Conservation (phyloP, 2,113 vertebrate species). For the Ascaphus truei region DNA sequence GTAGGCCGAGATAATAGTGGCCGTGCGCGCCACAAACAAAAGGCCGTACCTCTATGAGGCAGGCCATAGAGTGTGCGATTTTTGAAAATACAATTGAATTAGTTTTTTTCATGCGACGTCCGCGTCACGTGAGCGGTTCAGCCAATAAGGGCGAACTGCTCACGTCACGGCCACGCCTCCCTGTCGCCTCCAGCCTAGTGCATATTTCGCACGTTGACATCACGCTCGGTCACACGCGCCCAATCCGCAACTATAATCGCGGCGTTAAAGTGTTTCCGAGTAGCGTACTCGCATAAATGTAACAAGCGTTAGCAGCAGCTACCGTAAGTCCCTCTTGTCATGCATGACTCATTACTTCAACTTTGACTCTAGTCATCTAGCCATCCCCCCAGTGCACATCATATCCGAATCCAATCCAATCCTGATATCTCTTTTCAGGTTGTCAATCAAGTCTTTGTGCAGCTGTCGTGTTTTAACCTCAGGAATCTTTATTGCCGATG, state of each 20-base stretch:
- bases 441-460: background rate
- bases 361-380: background rate
- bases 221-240: too few relatives aligned
- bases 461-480: background rate
- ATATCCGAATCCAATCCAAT: background rate
- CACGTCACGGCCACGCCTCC: too few relatives aligned
- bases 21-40: too few relatives aligned
- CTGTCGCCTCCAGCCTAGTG: too few relatives aligned
- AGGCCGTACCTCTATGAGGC: too few relatives aligned
- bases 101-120: background rate
- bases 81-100: too few relatives aligned
- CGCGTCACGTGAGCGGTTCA: too few relatives aligned
- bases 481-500: background rate
- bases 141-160: too few relatives aligned
- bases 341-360: background rate
- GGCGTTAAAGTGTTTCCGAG: background rate
- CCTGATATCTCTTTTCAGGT: conserved; percentile 1
- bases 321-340: background rate
- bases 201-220: too few relatives aligned
- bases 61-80: too few relatives aligned
- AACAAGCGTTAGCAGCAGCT: background rate
- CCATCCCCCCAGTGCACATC: background rate
- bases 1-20: too few relatives aligned
- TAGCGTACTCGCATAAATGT: background rate
- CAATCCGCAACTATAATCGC: too few relatives aligned